Evolutionary conservation across 35 echinoderm and acorn worm genomes (phyloP).

Genomic region (Ophiothrix spiculata): DNA sequence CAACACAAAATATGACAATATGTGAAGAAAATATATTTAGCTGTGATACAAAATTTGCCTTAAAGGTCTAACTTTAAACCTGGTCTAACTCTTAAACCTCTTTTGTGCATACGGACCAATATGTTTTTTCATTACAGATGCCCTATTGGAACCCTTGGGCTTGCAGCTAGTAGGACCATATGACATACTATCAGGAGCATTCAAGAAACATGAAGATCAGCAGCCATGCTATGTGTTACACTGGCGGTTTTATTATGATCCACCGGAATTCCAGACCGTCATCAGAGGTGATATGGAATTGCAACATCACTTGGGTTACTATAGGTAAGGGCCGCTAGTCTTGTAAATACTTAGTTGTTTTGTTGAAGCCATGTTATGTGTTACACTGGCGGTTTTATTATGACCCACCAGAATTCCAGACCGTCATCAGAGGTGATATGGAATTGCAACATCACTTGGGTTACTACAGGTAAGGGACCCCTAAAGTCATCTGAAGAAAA

Average conservation of each 20-base stretch:
- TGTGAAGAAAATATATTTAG: no score
- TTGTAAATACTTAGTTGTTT: no score
- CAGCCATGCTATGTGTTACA: slow-evolving; percentile 85
- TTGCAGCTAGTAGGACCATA: slow-evolving; percentile 84
- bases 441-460: slow-evolving; percentile 82
- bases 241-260: slow-evolving; percentile 90
- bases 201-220: slow-evolving; percentile 35
- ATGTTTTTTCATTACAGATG: no score
- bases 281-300: slow-evolving; percentile 66
- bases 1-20: no score
- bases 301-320: slow-evolving; percentile 95
- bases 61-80: no score
- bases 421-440: slow-evolving; percentile 75
- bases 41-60: no score
- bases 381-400: slow-evolving; percentile 90
- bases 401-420: slow-evolving; percentile 95
- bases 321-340: no score
- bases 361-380: slow-evolving; percentile 69
- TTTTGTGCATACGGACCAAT: no score
- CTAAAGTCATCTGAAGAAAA: no score
- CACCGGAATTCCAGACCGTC: slow-evolving; percentile 92
- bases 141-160: slow-evolving; percentile 53
- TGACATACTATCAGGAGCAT: slow-evolving; percentile 79
- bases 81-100: no score
- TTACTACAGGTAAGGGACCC: slow-evolving; percentile 95